Evolutionary conservation across 2,888 invertebrate species (phyloP), one percentile per base, ranked within the genome.

Genomic region (Melipona beecheii): DNA sequence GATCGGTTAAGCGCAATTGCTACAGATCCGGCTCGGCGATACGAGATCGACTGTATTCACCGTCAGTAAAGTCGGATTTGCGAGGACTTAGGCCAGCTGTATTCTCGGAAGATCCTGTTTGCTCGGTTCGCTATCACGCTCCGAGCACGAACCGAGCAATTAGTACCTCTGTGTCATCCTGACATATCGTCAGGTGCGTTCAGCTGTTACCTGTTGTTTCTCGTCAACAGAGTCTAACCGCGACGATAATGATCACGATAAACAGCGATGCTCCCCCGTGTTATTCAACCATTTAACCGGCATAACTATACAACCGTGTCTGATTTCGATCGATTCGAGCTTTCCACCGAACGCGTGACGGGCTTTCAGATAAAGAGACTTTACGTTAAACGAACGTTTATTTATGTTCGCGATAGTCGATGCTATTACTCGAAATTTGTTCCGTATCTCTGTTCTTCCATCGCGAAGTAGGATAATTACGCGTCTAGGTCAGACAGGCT

Each of bases 101-200:
- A 64, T 81, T 81, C 81, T 69, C 36, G n/a, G 62, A 74, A 82
- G 82, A 75, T 81, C 64, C 56, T 82, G 60, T 82, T 82, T 82
- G 66, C 21, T 75, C n/a, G 43, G 21, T 17, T 21, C 27, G 27
- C 62, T 81, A 81, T 82, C 82, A 82, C 82, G 82, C 52, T 24
- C 15, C 36, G 65, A 71, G 49, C 82, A 82, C 82, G 82, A 54
- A 81, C 70, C 58, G 21, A 9, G 74, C 65, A 49, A 70, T 75
- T 58, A 70, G 70, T 27, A 21, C 1, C 50, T 24, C 4, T 13
- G 27, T 24, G 52, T 49, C 43, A 60, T 43, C 17, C 17, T 36
- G 5, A 9, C 3, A 21, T 9, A 5, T 9, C 15, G n/a, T 21
- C n/a, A 19, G 11, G 9, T 43, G 43, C 9, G 43, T 43, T 43